Evolutionary conservation across 2,888 invertebrate species (phyloP), one percentile per base, ranked within the genome.

Genomic region (Drosophila hamatofila): DNA sequence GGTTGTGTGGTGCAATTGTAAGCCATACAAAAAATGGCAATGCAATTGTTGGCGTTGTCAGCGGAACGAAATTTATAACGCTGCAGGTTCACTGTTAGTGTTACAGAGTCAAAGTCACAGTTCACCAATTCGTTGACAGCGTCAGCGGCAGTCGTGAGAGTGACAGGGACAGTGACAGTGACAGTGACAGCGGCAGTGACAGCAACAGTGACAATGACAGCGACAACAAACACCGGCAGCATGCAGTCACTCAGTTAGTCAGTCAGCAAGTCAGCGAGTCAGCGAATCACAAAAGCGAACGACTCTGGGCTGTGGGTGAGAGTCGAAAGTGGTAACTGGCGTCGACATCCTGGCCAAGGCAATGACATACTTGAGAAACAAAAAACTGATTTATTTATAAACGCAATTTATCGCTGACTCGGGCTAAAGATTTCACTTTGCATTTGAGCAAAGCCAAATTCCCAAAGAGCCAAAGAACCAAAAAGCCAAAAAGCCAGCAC

Each of bases 351-450:
- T 72, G 76, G 55, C 59, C 33, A 55, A 68, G 67, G 63, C 78
- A 66, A 74, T 66, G 78, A 54, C 65, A 73, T 64, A 60, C 69
- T 73, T 82, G 56, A 59, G 2, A 64, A 14, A 16, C 7, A 44
- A 23, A 14, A 46, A 76, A 70, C 81, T 88, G 87, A 88, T 85
- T 88, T 85, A 88, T 88, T 88, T 88, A 76, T 87, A 86, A 76
- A 87, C 87, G 70, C 78, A 78, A 70, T 88, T 83, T 88, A 77
- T 83, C 75, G 79, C 68, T 69, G 75, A 52, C 73, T 63, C 52
- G 57, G 63, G 69, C 79, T 75, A 66, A 60, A 60, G 72, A 68
- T 54, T 83, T 75, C 56, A 76, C 72, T 81, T 72, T 62, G 66
- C 70, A 79, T 81, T 83, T 71, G 70, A 63, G 71, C 71, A 59